Evolutionary conservation across 2,797 vertebrate genomes (phyloP), one percentile per base, ranked within the genome.

Genomic region (Anomalospiza imberbis): DNA sequence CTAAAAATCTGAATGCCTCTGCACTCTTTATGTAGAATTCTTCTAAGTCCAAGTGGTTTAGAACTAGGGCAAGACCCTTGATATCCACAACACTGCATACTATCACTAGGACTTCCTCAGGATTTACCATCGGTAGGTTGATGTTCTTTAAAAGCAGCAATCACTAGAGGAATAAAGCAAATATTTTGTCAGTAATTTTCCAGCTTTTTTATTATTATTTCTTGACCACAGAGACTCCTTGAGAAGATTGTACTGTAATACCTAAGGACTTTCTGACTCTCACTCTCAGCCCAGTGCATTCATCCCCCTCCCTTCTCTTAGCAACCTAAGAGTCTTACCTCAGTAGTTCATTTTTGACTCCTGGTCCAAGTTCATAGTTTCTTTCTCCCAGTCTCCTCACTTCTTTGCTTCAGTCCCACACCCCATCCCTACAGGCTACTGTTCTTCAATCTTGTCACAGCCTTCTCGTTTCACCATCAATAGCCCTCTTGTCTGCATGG

Each of bases 51-150:
- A 70, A 58, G 48, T 44, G 32, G 21, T 67, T 73, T 74, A 34
- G 45, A 78, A 62, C 15, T 53, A 76, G 55, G 36, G 12, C 71
- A 70, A 79, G 66, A 84, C 42, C 44, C 19, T 55, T 76, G 31
- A 20, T 80, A 57, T 24, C 44, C 26, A 45, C 51, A 58, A 3
- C 1, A 1, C 36, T 2, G 1, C 31, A 17, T 6, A 6, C 40
- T 73, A 34, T 60, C 44, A 12, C 47, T 19, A 58, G 12, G 24
- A 7, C 50, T 83, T 89, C 45, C 38, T 75, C 34, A 19, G 34
- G n/a, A 68, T 72, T 89, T 65, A 71, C 13, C 17, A 45, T 31
- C 67, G 32, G 34, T n/a, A 57, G 14, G 20, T 2, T 61, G 57
- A 29, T 62, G 47, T 71, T 83, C 79, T 88, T 80, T 65, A 84